These are phyloP conservation scores for Griposia aprilina DNA, from an alignment of 2,888 invertebrate genomes.

Conservation along the genomic window DNA sequence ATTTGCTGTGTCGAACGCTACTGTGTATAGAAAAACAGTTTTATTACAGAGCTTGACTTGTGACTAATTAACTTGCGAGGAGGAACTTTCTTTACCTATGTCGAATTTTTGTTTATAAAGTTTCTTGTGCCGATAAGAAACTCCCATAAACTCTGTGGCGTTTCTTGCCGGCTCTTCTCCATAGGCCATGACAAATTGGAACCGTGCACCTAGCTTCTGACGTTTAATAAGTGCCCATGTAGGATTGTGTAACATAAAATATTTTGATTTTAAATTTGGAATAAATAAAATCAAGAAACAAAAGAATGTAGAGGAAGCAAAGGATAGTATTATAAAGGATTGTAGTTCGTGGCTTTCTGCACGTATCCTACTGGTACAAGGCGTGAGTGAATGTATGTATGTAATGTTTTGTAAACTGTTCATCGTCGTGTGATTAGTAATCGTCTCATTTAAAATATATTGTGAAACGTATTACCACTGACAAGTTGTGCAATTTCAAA, in stretches of 20 bases:
- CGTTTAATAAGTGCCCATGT: not conserved
- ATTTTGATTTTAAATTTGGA: too few species aligned
- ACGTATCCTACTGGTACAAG: conserved; percentile 26
- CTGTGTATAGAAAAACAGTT: conserved; percentile 8
- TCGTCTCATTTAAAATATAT: conserved; percentile 33
- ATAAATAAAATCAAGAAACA: not conserved
- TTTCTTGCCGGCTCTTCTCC: not conserved
- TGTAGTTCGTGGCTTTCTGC: not conserved
- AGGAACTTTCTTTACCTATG: not conserved
- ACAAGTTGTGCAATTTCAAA: not conserved
- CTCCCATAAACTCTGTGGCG: not conserved
- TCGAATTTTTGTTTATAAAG: not conserved
- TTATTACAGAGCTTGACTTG: conserved; percentile 9
- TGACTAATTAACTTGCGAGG: not conserved
- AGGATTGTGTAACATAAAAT: not conserved
- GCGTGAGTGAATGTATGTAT: conserved; percentile 35
- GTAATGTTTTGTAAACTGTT: conserved; percentile 27
- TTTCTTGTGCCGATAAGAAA: too few species aligned
- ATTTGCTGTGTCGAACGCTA: conserved; percentile 38
- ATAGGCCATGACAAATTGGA: too few species aligned
- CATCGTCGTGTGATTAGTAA: conserved; percentile 34
- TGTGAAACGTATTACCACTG: not conserved
- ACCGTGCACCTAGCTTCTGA: not conserved
- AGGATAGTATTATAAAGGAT: not conserved
- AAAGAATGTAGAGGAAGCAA: not conserved